A percentile compares a stretch with the other conserved stretches of the same genome.
Conservation (phyloP, 2,113 vertebrate genomes). For the Gulo gulo region DNA sequence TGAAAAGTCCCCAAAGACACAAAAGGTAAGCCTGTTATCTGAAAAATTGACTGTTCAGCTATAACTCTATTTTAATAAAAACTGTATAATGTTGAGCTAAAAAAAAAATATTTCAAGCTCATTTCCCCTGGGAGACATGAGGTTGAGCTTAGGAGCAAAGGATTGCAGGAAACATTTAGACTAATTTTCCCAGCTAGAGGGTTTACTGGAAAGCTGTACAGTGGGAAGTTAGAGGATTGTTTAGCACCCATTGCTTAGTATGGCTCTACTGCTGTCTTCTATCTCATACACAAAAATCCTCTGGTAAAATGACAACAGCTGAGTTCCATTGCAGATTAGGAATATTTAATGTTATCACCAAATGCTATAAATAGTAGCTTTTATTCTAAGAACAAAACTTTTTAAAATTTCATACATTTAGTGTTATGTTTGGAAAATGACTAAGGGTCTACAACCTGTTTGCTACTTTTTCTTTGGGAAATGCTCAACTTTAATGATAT, state of each 20-base stretch:
- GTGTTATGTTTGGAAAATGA: neutral
- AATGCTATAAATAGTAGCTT: neutral
- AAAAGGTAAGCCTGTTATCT: neutral
- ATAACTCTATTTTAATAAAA: constrained; percentile 55
- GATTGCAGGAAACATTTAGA: neutral
- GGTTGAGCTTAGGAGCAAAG: neutral
- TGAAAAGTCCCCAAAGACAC: neutral
- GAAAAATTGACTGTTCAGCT: neutral
- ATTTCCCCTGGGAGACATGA: neutral
- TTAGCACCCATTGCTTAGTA: fast-evolving
- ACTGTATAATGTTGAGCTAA: neutral
- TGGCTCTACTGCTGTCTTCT: neutral
- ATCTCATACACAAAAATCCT: neutral
- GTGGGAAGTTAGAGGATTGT: neutral
- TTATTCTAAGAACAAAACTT: neutral
- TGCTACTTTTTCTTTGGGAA: neutral
- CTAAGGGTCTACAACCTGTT: neutral
- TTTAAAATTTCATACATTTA: neutral
- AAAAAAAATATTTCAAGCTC: neutral
- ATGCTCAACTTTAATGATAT: neutral
- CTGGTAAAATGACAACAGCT: neutral
- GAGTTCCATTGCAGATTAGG: neutral
- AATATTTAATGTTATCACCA: neutral
- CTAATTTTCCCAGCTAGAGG: neutral
- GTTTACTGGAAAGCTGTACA: neutral